These are phyloP conservation scores for Chaetura pelagica DNA, from an alignment of 2,113 vertebrate genomes.

Conservation along the genomic window DNA sequence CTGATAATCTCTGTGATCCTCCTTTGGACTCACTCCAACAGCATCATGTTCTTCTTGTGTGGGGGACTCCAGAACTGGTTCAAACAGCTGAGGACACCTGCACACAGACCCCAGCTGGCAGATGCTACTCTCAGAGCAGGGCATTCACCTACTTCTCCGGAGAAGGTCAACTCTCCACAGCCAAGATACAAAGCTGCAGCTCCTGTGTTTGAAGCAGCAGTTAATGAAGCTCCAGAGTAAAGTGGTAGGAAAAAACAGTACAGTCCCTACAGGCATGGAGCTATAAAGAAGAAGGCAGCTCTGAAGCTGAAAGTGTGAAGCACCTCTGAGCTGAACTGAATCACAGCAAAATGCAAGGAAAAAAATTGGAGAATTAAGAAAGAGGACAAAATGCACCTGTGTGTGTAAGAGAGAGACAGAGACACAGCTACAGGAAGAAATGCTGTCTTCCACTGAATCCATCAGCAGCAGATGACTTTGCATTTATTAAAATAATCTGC, in stretches of 20 bases:
- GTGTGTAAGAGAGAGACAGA: too few relatives aligned
- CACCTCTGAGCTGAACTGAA: neutral
- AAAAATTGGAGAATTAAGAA: neutral
- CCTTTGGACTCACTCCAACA: too few relatives aligned
- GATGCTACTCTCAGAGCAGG: neutral
- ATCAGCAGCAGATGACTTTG: neutral
- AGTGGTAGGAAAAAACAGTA: neutral
- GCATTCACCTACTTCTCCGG: neutral
- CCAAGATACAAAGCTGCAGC: neutral
- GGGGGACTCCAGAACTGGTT: neutral
- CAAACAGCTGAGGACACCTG: neutral
- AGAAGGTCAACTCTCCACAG: neutral
- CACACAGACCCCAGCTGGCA: neutral
- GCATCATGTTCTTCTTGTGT: too few relatives aligned
- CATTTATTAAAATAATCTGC: neutral
- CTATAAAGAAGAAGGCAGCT: neutral
- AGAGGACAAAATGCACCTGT: neutral
- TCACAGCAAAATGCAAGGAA: neutral
- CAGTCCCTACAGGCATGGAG: neutral
- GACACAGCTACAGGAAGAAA: neutral
- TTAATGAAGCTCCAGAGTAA: neutral
- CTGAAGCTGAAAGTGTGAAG: neutral
- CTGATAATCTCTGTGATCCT: too few relatives aligned
- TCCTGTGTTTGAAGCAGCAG: neutral
- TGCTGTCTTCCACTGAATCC: neutral